Conservation (phyloP, 92 coral and sea anemone genomes). For the Phenganax subtilis region DNA sequence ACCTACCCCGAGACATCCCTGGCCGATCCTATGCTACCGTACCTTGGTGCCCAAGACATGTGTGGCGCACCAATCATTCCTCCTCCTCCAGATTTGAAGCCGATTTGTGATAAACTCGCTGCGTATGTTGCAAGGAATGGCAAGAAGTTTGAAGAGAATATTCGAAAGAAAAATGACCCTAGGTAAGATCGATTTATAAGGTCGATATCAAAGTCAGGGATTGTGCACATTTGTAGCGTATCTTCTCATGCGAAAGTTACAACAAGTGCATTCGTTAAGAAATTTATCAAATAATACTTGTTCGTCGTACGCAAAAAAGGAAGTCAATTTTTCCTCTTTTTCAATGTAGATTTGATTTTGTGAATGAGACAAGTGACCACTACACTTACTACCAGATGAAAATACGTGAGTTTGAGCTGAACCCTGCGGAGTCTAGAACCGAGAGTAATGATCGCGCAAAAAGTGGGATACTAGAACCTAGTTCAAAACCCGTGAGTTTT, state of each 20-base stretch:
- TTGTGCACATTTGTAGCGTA: too few species aligned
- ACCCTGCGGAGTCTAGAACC: slow-evolving; percentile 5
- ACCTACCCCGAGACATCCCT: slow-evolving; percentile 3
- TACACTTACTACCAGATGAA: slow-evolving; percentile 74
- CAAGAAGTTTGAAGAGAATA: slow-evolving; percentile 76
- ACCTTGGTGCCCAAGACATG: slow-evolving; percentile 12
- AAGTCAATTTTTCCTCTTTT: not conserved
- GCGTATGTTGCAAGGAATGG: slow-evolving; percentile 91
- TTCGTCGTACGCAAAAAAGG: not conserved
- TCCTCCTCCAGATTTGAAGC: slow-evolving; percentile 95
- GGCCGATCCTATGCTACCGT: not conserved
- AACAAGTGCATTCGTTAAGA: not conserved
- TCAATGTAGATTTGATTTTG: slow-evolving; percentile 63
- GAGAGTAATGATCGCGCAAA: slow-evolving; percentile 11
- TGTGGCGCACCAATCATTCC: slow-evolving; percentile 63
- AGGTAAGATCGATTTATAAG: not conserved
- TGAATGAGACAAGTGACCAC: slow-evolving; percentile 83
- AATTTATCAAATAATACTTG: not conserved
- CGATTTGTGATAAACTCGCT: slow-evolving; percentile 92
- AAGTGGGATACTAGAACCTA: slow-evolving; percentile 38
- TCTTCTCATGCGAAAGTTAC: too few species aligned
- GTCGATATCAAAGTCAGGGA: not conserved
- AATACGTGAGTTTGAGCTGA: slow-evolving; percentile 25
- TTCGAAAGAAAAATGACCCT: slow-evolving; percentile 78
- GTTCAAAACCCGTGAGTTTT: slow-evolving; percentile 76